phyloP scores from a whole-genome alignment of 2,797 vertebrate genomes.

The Xiphophorus birchmanni region DNA sequence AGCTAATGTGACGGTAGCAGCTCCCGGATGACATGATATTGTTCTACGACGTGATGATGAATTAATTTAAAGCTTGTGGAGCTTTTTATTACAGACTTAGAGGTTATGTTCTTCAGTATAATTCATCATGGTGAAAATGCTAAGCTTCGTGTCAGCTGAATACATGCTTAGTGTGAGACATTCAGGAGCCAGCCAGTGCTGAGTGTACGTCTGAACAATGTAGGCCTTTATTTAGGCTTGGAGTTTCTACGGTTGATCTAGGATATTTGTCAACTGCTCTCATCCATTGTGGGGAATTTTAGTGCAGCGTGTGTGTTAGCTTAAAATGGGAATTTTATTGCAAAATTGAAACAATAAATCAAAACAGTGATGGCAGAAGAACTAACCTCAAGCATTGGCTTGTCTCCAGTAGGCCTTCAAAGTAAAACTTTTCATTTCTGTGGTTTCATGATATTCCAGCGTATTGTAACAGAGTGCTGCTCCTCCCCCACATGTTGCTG shows the following conservation, averaged over 20 bases:
- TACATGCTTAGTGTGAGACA: slow-evolving; percentile 28
- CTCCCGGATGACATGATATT: slow-evolving; percentile 45
- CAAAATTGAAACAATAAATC: background rate
- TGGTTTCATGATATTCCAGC: background rate
- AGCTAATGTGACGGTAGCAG: slow-evolving; percentile 41
- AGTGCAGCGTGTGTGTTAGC: background rate
- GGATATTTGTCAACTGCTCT: background rate
- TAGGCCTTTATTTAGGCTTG: slow-evolving; percentile 45
- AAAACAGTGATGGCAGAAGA: too few relatives aligned
- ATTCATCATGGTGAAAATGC: slow-evolving; percentile 26
- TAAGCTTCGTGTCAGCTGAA: slow-evolving; percentile 39
- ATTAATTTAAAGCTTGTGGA: slow-evolving; percentile 35
- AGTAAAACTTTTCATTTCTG: background rate
- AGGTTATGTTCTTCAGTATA: slow-evolving; percentile 30
- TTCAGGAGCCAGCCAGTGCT: slow-evolving; percentile 24
- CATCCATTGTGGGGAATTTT: background rate
- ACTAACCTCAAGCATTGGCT: background rate
- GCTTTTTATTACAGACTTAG: slow-evolving; percentile 26
- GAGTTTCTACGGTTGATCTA: slow-evolving; percentile 29
- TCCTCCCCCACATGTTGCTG: background rate
- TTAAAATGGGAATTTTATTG: background rate
- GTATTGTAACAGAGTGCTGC: background rate
- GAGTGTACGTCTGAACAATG: slow-evolving; percentile 25
- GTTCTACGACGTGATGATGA: slow-evolving; percentile 49
- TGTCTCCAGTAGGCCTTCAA: background rate